Percentiles rank a stretch among this genome's conserved stretches.
phyloP scores from a whole-genome alignment of 2,797 vertebrate species.

The Melanotaenia trifasciata region DNA sequence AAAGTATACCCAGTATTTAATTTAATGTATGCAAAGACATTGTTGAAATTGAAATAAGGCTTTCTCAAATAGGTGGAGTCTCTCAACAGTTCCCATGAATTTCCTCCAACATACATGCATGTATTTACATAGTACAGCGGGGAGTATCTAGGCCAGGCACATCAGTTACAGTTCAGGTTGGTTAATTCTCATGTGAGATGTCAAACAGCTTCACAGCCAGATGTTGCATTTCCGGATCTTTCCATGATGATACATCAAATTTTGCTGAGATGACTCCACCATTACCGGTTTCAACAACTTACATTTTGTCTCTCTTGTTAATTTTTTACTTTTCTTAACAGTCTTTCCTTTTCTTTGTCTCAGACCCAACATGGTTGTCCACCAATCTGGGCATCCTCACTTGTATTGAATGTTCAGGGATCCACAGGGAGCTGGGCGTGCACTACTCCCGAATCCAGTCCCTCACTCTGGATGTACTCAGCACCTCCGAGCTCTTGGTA shows the following conservation, averaged over 20 bases:
- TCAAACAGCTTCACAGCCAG: constrained; percentile 37
- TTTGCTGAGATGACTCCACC: background rate
- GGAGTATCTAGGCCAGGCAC: constrained; percentile 21
- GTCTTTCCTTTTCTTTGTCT: background rate
- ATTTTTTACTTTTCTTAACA: background rate
- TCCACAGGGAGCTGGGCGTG: constrained; percentile 97
- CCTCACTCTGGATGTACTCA: constrained; percentile 94
- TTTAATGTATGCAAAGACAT: constrained; percentile 17
- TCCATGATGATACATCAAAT: constrained; percentile 37
- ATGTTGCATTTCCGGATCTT: constrained; percentile 16
- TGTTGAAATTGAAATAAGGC: constrained; percentile 23
- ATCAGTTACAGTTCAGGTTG: constrained; percentile 14
- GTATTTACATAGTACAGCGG: background rate
- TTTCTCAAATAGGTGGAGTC: background rate
- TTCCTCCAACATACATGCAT: background rate
- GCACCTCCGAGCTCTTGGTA: constrained; percentile 98
- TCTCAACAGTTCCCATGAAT: constrained; percentile 11
- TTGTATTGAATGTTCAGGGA: constrained; percentile 98
- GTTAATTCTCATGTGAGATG: constrained; percentile 44
- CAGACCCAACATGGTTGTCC: constrained; percentile 97
- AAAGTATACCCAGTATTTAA: background rate
- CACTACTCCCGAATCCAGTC: constrained; percentile 99
- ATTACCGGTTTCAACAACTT: background rate
- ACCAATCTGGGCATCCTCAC: constrained; percentile 98
- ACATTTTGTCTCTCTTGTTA: constrained; percentile 2